phyloP scores from a whole-genome alignment of 2,113 vertebrate species.

The Pontoporia blainvillei region DNA sequence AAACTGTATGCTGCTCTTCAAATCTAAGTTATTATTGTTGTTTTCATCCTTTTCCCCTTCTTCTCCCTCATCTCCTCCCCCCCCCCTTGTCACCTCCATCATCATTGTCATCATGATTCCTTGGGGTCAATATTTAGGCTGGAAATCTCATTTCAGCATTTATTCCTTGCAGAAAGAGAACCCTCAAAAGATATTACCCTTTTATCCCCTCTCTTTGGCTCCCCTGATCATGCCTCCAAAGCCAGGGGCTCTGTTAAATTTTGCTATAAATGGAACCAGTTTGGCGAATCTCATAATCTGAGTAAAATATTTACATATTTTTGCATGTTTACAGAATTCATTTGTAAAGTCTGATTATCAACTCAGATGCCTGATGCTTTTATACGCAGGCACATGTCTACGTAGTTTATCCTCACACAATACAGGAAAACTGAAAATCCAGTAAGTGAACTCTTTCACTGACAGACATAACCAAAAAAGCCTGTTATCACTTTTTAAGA shows the following conservation, averaged over 20 bases:
- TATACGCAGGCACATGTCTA: not conserved
- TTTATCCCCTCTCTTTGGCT: not conserved
- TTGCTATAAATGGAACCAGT: not conserved
- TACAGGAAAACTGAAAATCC: slow-evolving; percentile 76
- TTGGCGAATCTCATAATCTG: not conserved
- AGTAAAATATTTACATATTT: slow-evolving; percentile 19
- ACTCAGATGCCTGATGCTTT: slow-evolving; percentile 39
- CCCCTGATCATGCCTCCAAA: not conserved
- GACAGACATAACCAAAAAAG: slow-evolving; percentile 78
- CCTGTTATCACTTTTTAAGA: slow-evolving; percentile 80
- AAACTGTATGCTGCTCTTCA: not conserved
- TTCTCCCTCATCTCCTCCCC: not conserved
- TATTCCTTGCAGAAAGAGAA: not conserved
- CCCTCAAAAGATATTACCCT: not conserved
- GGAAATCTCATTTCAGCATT: not conserved
- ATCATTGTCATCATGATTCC: not conserved
- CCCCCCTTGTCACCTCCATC: not conserved
- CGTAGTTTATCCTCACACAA: slow-evolving; percentile 70
- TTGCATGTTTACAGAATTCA: slow-evolving; percentile 61
- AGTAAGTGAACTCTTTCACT: slow-evolving; percentile 75
- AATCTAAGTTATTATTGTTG: not conserved
- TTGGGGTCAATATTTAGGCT: not conserved
- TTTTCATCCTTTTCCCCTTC: not conserved
- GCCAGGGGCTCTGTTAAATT: not conserved
- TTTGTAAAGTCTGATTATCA: slow-evolving; percentile 54